phyloP scores from a whole-genome alignment of 2,797 vertebrate species.

The Geotrypetes seraphini region DNA sequence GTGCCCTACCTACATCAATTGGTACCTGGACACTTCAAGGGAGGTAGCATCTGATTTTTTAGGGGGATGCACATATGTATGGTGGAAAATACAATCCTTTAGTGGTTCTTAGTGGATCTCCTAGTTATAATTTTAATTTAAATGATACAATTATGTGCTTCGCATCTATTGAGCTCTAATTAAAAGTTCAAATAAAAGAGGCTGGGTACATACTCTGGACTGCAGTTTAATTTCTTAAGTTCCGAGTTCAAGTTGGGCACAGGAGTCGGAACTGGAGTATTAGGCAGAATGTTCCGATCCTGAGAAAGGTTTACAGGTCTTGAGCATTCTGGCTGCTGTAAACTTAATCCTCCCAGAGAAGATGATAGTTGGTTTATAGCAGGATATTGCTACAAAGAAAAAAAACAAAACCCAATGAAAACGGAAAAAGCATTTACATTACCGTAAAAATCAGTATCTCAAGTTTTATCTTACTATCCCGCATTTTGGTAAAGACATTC shows the following conservation, averaged over 20 bases:
- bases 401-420: constrained; percentile 1
- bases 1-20: too few relatives aligned
- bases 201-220: constrained; percentile 75
- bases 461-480: too few relatives aligned
- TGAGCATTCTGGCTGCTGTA: constrained; percentile 79
- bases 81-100: too few relatives aligned
- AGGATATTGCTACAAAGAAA: constrained; percentile 64
- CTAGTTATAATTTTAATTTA: too few relatives aligned
- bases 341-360: constrained; percentile 77
- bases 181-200: not conserved
- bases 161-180: not conserved
- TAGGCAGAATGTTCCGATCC: constrained; percentile 80
- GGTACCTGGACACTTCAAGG: too few relatives aligned
- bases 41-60: too few relatives aligned
- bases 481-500: too few relatives aligned
- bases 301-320: constrained; percentile 84
- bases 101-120: too few relatives aligned
- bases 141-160: too few relatives aligned
- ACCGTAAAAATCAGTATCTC: too few relatives aligned
- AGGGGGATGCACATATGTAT: too few relatives aligned
- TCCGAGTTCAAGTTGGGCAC: constrained; percentile 85
- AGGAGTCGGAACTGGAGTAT: constrained; percentile 62
- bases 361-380: constrained; percentile 78
- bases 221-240: constrained; percentile 88
- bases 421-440: too few relatives aligned